Percentiles rank a stretch among this genome's conserved stretches.
Conservation (phyloP, 2,888 invertebrate species). For the Sarcophaga variegata region DNA sequence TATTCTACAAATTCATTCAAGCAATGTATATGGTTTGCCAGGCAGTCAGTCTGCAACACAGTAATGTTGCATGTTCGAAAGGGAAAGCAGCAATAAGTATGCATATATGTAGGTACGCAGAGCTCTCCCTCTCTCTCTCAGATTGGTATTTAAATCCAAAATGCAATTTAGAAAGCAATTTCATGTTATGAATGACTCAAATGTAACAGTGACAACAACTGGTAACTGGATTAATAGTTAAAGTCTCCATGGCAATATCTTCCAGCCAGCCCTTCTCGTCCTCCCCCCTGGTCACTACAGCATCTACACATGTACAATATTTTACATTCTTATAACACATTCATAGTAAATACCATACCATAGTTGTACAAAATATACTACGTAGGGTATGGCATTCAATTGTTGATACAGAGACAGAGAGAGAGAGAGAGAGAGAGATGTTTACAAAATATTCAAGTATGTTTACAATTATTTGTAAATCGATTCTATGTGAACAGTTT, state of each 20-base stretch:
- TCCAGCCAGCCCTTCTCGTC: not conserved
- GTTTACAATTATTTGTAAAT: conserved; percentile 23
- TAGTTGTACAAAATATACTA: no score
- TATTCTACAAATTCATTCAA: conserved; percentile 31
- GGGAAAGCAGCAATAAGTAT: not conserved
- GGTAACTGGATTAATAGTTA: conserved; percentile 34
- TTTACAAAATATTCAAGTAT: not conserved
- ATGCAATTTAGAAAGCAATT: conserved; percentile 60
- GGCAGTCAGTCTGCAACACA: not conserved
- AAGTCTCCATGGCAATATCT: conserved; percentile 8
- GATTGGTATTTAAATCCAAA: conserved; percentile 54
- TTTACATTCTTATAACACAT: not conserved
- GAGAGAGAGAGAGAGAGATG: no score
- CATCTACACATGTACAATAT: not conserved
- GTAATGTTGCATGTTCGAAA: not conserved
- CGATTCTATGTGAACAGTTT: not conserved
- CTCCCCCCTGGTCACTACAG: not conserved
- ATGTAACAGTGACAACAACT: conserved; percentile 48
- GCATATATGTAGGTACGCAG: not conserved
- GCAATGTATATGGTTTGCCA: not conserved
- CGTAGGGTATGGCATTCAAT: not conserved
- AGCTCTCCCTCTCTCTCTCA: not conserved
- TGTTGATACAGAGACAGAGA: not conserved
- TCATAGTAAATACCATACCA: no score
- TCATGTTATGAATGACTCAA: conserved; percentile 46